These are phyloP conservation scores for Numenius phaeopus DNA, from an alignment of 2,797 vertebrate species.

Conservation along the genomic window DNA sequence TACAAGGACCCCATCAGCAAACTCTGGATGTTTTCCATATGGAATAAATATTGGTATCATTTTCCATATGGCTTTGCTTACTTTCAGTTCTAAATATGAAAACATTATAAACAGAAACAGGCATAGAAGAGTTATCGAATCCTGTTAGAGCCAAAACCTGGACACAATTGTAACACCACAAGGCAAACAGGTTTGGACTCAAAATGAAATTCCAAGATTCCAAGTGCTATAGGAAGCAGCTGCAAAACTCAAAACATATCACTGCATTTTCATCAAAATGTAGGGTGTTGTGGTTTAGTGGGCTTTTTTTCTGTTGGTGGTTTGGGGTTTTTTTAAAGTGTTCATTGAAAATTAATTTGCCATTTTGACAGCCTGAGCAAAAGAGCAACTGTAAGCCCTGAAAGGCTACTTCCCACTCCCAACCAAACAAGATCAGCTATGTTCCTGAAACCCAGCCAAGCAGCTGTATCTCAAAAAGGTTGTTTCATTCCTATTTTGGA, in stretches of 20 bases:
- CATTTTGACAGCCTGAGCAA: neutral
- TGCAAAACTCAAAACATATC: neutral
- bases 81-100: constrained; percentile 44
- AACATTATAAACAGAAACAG: neutral
- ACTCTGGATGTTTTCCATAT: constrained; percentile 12
- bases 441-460: neutral
- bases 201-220: neutral
- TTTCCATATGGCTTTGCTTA: constrained; percentile 45
- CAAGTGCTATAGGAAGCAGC: neutral
- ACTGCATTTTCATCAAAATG: neutral
- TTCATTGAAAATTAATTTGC: neutral
- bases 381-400: neutral
- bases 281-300: neutral
- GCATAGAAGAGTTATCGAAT: neutral
- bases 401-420: neutral
- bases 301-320: neutral
- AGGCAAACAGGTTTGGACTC: neutral
- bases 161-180: neutral
- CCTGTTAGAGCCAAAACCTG: neutral
- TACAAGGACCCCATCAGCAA: neutral
- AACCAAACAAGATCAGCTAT: neutral
- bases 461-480: neutral
- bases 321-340: neutral
- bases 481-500: neutral
- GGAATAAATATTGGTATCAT: neutral